Evolutionary conservation across 2,113 vertebrate species (phyloP), one percentile per base, ranked within the genome.

Genomic region (Callocephalon fimbriatum): DNA sequence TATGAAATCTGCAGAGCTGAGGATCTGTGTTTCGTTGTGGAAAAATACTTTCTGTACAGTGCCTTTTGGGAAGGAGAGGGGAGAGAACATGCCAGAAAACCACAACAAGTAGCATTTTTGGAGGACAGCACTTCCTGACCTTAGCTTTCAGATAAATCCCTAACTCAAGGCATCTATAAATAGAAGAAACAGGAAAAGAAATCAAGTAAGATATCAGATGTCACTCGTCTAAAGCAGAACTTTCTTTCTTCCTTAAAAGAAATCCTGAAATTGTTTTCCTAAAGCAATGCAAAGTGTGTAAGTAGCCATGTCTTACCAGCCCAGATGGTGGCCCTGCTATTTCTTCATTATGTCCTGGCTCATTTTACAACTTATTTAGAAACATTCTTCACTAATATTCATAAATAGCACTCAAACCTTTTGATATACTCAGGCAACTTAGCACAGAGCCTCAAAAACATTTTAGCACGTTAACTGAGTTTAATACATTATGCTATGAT

Each of bases 51-150:
- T 95, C 42, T 74, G 59, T 42, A 59, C 72, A 73, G 56, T 35
- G 88, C 54, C 59, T 80, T 68, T 86, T 23, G 72, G 72, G 91
- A 95, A 86, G 45, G n/a, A 92, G 27, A 84, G 4, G 29, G 53
- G 58, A 95, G 44, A 89, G 76, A 65, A 91, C 73, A 84, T 93
- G 65, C 83, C 96, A 94, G 86, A 96, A 97, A 96, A 83, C 63
- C 88, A 95, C 82, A 93, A 84, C 22, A 62, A 96, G 93, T 67
- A 95, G 95, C 84, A 63, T 93, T 96, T 96, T 54, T 89, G 80
- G 51, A 96, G 59, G 50, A 91, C 77, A 47, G 73, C 72, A 81
- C 93, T 95, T 95, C 95, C 94, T 96, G 94, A 94, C 91, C 76
- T 93, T 84, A 74, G 80, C 38, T 71, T 91, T 84, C 73, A 89